These are phyloP conservation scores for Psophia crepitans DNA, from an alignment of 2,113 vertebrate genomes.

Conservation along the genomic window DNA sequence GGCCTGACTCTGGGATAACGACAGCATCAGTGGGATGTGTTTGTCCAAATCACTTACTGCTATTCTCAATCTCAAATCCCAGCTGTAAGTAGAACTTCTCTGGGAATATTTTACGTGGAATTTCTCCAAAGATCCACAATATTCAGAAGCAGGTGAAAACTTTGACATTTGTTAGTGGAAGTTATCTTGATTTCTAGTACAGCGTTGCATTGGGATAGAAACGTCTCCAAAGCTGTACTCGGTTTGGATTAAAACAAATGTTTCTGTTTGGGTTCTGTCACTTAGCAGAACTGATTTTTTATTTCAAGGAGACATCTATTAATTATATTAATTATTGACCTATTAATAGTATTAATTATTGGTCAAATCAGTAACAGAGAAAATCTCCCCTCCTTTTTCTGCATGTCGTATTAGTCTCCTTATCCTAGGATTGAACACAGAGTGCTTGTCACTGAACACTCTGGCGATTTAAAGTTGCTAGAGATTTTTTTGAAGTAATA, in stretches of 20 bases:
- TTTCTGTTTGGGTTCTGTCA: background rate
- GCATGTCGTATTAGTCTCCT: background rate
- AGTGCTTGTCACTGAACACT: background rate
- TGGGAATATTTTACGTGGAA: background rate
- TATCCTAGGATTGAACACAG: background rate
- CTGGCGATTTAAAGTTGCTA: background rate
- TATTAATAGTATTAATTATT: background rate
- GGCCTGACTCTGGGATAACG: background rate
- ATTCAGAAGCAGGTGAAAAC: background rate
- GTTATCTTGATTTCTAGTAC: background rate
- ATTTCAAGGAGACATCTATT: background rate
- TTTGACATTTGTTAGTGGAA: background rate
- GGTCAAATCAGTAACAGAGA: background rate
- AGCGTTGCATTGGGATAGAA: background rate
- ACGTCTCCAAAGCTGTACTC: background rate
- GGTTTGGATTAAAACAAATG: background rate
- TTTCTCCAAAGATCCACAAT: background rate
- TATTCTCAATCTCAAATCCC: background rate
- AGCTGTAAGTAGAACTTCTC: background rate
- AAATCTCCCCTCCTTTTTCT: background rate
- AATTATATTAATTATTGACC: background rate
- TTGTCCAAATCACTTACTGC: background rate
- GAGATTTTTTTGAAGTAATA: background rate
- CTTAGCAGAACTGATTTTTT: background rate
- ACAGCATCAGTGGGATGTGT: background rate